These are phyloP conservation scores for Erebia aethiops DNA, from an alignment of 2,888 invertebrate genomes.

Conservation along the genomic window DNA sequence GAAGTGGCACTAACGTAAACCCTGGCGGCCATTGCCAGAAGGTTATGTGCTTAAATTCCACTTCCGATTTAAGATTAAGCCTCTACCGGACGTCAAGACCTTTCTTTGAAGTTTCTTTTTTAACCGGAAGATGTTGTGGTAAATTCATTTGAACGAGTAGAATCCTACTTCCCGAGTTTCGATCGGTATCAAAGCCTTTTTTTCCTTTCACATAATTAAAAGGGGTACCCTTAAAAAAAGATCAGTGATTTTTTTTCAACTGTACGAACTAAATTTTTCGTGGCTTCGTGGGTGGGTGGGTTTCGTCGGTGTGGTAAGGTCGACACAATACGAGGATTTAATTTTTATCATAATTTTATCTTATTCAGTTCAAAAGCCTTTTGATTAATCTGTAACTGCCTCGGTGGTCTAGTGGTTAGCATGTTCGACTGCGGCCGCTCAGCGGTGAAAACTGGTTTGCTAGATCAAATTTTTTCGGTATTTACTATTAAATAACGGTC, in stretches of 20 bases:
- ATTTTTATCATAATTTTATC: conserved; percentile 21
- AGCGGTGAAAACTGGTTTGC: too few relatives aligned
- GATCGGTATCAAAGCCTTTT: conserved; percentile 56
- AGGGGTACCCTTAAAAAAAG: conserved; percentile 53
- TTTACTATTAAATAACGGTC: too few relatives aligned
- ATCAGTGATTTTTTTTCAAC: conserved; percentile 40
- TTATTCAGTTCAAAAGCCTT: conserved; percentile 10
- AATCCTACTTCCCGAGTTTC: conserved; percentile 64
- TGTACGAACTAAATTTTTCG: conserved; percentile 35
- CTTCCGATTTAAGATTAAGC: not conserved
- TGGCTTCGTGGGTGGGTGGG: too few relatives aligned
- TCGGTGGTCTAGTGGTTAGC: too few relatives aligned
- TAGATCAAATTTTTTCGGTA: too few relatives aligned
- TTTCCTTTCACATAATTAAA: conserved; percentile 62
- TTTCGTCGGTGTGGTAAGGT: too few relatives aligned
- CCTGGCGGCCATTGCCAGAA: not conserved
- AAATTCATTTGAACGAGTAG: conserved; percentile 76
- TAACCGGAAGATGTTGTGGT: conserved; percentile 79
- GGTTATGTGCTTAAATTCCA: not conserved
- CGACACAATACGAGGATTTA: conserved; percentile 34
- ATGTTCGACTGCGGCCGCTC: too few relatives aligned
- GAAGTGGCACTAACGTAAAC: not conserved
- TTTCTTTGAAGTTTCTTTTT: conserved; percentile 35
- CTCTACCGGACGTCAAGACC: not conserved
- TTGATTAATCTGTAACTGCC: conserved; percentile 25